Conservation (phyloP, 2,113 vertebrate species). For the Corapipo altera region DNA sequence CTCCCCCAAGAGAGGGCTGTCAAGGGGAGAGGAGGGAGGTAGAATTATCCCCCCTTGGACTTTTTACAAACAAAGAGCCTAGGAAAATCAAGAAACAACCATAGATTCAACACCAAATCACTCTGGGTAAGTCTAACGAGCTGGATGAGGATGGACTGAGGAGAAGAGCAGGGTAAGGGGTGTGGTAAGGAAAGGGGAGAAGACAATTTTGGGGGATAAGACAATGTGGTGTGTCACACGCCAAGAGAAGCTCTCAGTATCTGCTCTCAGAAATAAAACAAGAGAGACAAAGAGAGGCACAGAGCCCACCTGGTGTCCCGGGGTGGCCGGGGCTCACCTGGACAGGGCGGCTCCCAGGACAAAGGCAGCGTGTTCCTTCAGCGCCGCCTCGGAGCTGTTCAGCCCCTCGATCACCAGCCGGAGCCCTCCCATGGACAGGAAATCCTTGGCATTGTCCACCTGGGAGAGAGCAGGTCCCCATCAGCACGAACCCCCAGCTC, state of each 20-base stretch:
- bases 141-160: not conserved
- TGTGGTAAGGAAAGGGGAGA: not conserved
- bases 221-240: not conserved
- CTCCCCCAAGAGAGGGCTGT: not conserved
- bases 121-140: not conserved
- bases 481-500: not conserved
- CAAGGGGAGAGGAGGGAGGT: not conserved
- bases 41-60: not conserved
- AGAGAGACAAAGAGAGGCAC: not conserved
- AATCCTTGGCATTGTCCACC: conserved; percentile 93
- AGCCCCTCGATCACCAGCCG: conserved; percentile 81
- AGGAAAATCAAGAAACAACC: not conserved
- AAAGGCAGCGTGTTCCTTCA: conserved; percentile 88
- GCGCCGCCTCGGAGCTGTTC: conserved; percentile 81
- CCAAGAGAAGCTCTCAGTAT: not conserved
- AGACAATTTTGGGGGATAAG: not conserved
- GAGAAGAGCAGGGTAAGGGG: not conserved
- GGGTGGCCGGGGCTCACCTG: conserved; percentile 72
- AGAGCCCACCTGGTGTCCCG: accelerated
- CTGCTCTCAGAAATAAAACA: not conserved
- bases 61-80: not conserved
- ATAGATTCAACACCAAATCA: not conserved
- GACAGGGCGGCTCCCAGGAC: conserved; percentile 90
- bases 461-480: conserved; percentile 51
- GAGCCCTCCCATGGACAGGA: conserved; percentile 88